Evolutionary conservation across 2,113 vertebrate species (phyloP).

Genomic region (Saccopteryx bilineata): DNA sequence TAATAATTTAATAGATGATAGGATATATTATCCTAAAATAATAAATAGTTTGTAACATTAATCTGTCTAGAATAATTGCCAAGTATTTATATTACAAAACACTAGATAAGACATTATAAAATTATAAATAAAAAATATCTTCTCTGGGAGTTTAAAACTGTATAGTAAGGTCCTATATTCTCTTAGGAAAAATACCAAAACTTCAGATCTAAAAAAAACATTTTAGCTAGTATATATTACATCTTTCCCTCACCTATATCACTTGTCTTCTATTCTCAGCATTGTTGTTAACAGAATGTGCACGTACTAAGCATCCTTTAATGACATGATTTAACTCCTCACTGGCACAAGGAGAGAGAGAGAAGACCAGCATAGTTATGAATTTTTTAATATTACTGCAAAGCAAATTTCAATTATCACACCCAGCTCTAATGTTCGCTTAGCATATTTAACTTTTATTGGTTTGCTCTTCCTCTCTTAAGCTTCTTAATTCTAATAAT

Average conservation of each 20-base stretch:
- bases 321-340: not conserved
- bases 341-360: not conserved
- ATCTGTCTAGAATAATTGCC: not conserved
- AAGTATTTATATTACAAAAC: not conserved
- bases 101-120: not conserved
- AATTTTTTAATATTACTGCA: slow-evolving; percentile 84
- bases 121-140: not conserved
- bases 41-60: not conserved
- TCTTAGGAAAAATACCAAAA: not conserved
- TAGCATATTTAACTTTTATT: slow-evolving; percentile 69
- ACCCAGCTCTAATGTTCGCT: slow-evolving; percentile 75
- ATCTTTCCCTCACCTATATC: not conserved
- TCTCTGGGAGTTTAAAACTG: not conserved
- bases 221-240: fast-evolving
- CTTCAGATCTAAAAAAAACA: not conserved
- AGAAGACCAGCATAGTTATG: slow-evolving; percentile 62
- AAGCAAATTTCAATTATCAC: slow-evolving; percentile 83
- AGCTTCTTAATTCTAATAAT: slow-evolving; percentile 79
- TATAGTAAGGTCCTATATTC: not conserved
- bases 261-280: not conserved
- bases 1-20: not conserved
- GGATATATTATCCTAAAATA: not conserved
- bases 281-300: fast-evolving
- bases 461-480: slow-evolving; percentile 52
- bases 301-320: fast-evolving